A percentile compares a stretch with the other conserved stretches of the same genome.
Evolutionary conservation across 35 echinoderm and acorn worm species (phyloP).

Genomic region (Lytechinus pictus): DNA sequence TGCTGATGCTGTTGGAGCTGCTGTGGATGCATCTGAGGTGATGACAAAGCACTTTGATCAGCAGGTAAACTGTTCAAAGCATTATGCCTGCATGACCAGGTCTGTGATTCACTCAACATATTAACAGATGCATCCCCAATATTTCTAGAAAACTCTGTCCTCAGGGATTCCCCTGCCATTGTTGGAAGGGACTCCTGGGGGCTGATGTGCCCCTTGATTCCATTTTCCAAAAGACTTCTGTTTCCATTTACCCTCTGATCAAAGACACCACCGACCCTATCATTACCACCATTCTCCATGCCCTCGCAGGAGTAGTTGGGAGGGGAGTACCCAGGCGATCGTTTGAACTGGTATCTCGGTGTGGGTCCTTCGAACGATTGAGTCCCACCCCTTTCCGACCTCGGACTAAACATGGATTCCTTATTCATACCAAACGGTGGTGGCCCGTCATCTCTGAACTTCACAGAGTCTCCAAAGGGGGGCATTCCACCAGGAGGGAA

Average conservation of each 20-base stretch:
- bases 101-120: not conserved
- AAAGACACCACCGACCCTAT: not conserved
- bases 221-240: not conserved
- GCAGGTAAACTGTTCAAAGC: not conserved
- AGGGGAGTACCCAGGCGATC: not conserved
- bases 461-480: conserved; percentile 12
- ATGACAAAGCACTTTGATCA: not conserved
- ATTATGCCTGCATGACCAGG: not conserved
- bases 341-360: not conserved
- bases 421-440: not conserved
- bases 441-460: not conserved
- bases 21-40: not conserved
- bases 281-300: not conserved
- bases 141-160: not conserved
- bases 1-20: not conserved
- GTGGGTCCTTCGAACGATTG: not conserved
- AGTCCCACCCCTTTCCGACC: not conserved
- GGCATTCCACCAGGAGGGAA: conserved; percentile 37
- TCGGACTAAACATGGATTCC: not conserved
- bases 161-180: not conserved
- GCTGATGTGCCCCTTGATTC: conserved; percentile 13
- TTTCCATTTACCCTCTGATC: not conserved
- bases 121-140: not conserved
- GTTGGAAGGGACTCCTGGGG: not conserved
- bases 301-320: conserved; percentile 37